These are phyloP conservation scores for Notamacropus eugenii DNA, from an alignment of 2,797 vertebrate species.

Conservation along the genomic window DNA sequence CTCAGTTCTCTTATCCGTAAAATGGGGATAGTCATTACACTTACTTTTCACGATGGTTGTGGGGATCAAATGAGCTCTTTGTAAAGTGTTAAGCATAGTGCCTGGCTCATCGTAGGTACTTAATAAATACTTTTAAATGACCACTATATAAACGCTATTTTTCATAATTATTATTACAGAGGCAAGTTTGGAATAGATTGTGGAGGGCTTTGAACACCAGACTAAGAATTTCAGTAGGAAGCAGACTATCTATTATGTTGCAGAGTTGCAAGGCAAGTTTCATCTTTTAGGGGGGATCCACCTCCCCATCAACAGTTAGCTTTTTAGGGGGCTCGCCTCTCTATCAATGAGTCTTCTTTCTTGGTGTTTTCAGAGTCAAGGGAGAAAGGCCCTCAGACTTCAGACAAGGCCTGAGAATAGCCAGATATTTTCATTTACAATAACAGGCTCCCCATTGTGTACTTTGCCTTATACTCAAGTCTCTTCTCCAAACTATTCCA, in stretches of 20 bases:
- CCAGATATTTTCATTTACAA: background rate
- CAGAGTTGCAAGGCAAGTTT: background rate
- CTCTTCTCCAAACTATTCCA: background rate
- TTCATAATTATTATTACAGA: background rate
- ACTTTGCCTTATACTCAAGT: background rate
- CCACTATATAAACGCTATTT: background rate
- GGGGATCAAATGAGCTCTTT: background rate
- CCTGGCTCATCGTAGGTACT: background rate
- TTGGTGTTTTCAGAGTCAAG: background rate
- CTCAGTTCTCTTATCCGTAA: background rate
- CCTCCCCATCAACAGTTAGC: no score
- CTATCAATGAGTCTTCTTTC: background rate
- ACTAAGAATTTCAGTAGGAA: background rate
- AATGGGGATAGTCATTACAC: background rate
- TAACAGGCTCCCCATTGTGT: background rate
- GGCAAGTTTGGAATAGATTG: background rate
- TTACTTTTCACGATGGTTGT: background rate
- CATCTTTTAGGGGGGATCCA: background rate
- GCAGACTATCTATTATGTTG: background rate
- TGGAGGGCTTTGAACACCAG: background rate
- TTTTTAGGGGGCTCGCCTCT: background rate
- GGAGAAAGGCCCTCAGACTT: background rate
- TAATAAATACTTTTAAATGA: background rate
- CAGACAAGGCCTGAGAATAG: background rate
- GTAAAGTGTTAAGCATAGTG: background rate